Conservation (phyloP, 2,113 vertebrate species). For the Gnathonemus longibarbis region DNA sequence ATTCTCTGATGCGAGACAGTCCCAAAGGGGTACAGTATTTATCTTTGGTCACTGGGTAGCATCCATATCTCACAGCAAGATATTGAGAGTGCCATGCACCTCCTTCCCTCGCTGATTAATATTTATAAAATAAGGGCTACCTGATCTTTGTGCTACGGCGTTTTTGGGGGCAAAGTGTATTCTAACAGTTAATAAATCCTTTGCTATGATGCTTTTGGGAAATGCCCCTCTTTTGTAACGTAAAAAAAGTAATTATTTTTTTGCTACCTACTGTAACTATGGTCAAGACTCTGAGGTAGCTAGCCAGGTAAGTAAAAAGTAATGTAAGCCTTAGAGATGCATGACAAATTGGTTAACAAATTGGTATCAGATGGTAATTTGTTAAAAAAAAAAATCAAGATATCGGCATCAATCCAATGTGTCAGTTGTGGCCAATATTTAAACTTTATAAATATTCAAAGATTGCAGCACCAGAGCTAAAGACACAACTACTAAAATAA, state of each 20-base stretch:
- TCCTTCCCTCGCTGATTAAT: background rate
- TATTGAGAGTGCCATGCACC: background rate
- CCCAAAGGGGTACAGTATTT: background rate
- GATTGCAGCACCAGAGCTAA: background rate
- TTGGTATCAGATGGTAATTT: background rate
- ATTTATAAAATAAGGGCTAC: background rate
- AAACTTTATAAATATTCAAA: background rate
- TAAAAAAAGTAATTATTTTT: background rate
- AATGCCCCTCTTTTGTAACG: background rate
- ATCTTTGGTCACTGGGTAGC: background rate
- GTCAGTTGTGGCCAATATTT: background rate
- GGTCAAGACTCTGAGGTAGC: background rate
- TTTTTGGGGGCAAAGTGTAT: background rate
- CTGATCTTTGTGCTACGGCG: background rate
- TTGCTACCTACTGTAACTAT: background rate
- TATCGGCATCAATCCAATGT: background rate
- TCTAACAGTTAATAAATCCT: background rate
- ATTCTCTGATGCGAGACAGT: background rate
- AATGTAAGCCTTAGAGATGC: background rate
- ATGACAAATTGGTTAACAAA: background rate
- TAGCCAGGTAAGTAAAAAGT: background rate
- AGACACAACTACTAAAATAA: background rate
- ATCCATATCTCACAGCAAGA: background rate
- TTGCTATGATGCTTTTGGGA: background rate
- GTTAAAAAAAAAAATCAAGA: background rate